phyloP scores from a whole-genome alignment of 2,888 invertebrate species.

The Drosophila merina region DNA sequence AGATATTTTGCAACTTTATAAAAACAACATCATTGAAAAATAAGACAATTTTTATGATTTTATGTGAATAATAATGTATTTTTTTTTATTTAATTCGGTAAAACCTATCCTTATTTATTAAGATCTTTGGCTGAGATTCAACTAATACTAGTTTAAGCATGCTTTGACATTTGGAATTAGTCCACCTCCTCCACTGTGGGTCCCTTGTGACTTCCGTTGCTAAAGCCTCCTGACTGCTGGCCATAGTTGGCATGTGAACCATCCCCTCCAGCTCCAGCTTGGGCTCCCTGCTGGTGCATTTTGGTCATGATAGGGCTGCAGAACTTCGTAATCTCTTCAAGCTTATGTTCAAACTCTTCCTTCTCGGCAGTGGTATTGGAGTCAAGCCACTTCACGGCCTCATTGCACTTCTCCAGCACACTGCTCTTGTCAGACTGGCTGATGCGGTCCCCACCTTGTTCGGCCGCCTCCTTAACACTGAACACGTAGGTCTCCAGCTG shows the following conservation, averaged over 20 bases:
- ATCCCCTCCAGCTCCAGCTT: slow-evolving; percentile 18
- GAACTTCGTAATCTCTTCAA: slow-evolving; percentile 80
- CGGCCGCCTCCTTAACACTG: slow-evolving; percentile 88
- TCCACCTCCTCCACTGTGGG: slow-evolving; percentile 63
- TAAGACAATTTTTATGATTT: too few species aligned
- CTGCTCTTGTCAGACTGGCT: slow-evolving; percentile 38
- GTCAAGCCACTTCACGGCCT: slow-evolving; percentile 90
- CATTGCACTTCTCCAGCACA: slow-evolving; percentile 85
- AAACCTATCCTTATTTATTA: neutral
- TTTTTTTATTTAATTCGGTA: neutral
- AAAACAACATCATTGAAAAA: too few species aligned
- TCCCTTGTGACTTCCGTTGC: slow-evolving; percentile 28
- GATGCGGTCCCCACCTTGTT: slow-evolving; percentile 86
- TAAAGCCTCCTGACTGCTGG: slow-evolving; percentile 41
- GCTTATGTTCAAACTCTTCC: slow-evolving; percentile 88
- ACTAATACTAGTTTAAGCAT: neutral
- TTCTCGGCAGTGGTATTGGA: slow-evolving; percentile 90
- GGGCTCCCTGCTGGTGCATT: slow-evolving; percentile 70
- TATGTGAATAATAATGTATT: too few species aligned
- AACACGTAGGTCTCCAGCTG: slow-evolving; percentile 89
- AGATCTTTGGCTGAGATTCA: slow-evolving; percentile 18
- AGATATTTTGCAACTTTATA: too few species aligned
- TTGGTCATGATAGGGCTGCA: slow-evolving; percentile 85
- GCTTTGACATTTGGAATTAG: slow-evolving; percentile 37
- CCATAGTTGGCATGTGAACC: slow-evolving; percentile 84